Conservation (phyloP, 1,140 invertebrate species). For the Drosophila persimilis region DNA sequence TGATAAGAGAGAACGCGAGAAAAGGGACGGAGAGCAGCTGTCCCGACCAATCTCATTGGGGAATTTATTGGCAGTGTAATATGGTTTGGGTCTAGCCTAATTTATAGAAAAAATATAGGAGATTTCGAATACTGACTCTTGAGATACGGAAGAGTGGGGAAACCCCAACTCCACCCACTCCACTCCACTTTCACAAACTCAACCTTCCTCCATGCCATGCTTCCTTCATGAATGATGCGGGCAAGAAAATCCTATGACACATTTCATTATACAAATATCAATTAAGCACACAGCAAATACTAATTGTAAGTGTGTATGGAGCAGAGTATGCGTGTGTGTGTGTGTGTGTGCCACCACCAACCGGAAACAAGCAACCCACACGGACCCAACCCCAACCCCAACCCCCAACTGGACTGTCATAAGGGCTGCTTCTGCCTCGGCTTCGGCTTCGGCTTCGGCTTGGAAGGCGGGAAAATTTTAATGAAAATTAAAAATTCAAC, state of each 20-base stretch:
- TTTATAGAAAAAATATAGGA: too few species aligned
- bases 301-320: conserved; percentile 57
- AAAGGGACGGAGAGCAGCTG: too few species aligned
- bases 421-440: conserved; percentile 20
- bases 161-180: too few species aligned
- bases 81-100: too few species aligned
- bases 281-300: conserved; percentile 75
- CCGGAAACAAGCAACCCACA: conserved; percentile 31
- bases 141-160: too few species aligned
- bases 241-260: conserved; percentile 69
- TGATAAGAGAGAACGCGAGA: conserved; percentile 17
- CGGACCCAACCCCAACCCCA: not conserved
- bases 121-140: too few species aligned
- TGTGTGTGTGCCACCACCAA: conserved; percentile 17
- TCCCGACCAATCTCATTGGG: too few species aligned
- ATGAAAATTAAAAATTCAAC: conserved; percentile 82
- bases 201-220: conserved; percentile 1
- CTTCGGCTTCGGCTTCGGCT: conserved; percentile 19
- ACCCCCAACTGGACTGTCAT: conserved; percentile 26
- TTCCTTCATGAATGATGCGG: conserved; percentile 60
- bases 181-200: too few species aligned
- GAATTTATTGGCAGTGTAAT: too few species aligned
- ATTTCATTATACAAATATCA: conserved; percentile 81
- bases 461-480: conserved; percentile 59
- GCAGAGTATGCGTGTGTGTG: conserved; percentile 20